A percentile compares a stretch with the other conserved stretches of the same genome.
These are phyloP conservation scores for Gallinago media DNA, from an alignment of 2,113 vertebrate species.

Conservation along the genomic window DNA sequence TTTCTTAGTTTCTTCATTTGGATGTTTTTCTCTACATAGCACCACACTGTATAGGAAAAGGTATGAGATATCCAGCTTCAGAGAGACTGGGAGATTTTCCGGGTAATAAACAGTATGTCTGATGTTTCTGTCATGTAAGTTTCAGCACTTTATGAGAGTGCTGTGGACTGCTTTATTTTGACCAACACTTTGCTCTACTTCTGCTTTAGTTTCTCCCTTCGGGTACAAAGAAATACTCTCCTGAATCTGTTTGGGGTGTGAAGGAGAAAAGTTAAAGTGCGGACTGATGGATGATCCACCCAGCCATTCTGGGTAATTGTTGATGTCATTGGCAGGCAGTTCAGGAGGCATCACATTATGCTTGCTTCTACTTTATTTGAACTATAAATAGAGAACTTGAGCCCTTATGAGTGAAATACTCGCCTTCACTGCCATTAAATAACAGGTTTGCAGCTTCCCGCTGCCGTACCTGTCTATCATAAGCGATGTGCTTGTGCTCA, in stretches of 20 bases:
- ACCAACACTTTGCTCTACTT: not conserved
- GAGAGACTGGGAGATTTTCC: not conserved
- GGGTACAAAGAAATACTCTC: not conserved
- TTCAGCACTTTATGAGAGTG: not conserved
- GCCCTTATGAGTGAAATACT: not conserved
- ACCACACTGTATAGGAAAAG: not conserved
- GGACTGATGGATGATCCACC: not conserved
- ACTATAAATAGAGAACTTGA: conserved; percentile 3
- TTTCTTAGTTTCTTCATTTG: not conserved
- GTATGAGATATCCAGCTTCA: not conserved
- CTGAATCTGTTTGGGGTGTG: not conserved
- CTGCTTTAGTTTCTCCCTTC: not conserved
- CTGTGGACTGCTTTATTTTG: not conserved
- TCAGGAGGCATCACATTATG: not conserved
- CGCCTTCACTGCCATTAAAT: not conserved
- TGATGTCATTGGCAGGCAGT: not conserved
- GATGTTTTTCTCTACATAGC: not conserved
- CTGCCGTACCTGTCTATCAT: not conserved
- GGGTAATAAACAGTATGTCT: not conserved
- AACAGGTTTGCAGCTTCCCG: not conserved
- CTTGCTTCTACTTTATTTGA: not conserved
- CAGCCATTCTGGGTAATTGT: not conserved
- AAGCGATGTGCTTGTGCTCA: not conserved
- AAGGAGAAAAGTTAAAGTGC: not conserved
- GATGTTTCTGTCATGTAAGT: not conserved